Percentiles rank a stretch among this genome's conserved stretches.
Conservation (phyloP, 2,113 vertebrate species). For the Gasterosteus aculeatus region DNA sequence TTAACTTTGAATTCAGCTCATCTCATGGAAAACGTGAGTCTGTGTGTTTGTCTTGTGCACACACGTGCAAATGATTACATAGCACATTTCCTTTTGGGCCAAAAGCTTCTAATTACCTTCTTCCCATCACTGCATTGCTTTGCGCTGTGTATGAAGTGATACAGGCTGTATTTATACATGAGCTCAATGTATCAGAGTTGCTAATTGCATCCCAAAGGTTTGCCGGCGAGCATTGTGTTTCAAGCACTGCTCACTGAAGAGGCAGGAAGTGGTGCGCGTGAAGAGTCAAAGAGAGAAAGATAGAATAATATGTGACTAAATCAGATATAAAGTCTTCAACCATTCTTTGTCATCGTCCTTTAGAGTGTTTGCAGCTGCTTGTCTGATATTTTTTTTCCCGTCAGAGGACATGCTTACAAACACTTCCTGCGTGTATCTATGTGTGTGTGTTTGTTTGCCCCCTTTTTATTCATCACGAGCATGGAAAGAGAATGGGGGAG, state of each 20-base stretch:
- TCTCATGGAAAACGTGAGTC: neutral
- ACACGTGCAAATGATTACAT: constrained; percentile 56
- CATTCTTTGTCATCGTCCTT: constrained; percentile 9
- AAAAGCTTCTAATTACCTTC: constrained; percentile 60
- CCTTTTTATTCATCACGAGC: too few species aligned
- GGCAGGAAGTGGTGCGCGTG: constrained; percentile 45
- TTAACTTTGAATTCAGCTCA: neutral
- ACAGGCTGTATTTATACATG: constrained; percentile 65
- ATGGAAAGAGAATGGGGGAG: too few species aligned
- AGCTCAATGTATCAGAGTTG: constrained; percentile 54
- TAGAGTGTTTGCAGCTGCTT: constrained; percentile 34
- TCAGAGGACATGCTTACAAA: constrained; percentile 15
- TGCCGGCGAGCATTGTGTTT: constrained; percentile 61
- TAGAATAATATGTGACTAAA: constrained; percentile 18
- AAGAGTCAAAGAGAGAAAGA: constrained; percentile 17
- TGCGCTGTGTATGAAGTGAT: constrained; percentile 49
- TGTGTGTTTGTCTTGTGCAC: constrained; percentile 30
- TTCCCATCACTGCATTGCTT: constrained; percentile 40
- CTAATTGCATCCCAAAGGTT: constrained; percentile 68
- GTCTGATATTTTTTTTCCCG: constrained; percentile 28
- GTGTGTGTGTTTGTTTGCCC: neutral
- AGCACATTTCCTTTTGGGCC: constrained; percentile 63
- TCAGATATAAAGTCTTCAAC: neutral
- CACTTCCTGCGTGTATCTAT: constrained; percentile 1
- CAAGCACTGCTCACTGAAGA: constrained; percentile 48